A percentile compares a stretch with the other conserved stretches of the same genome.
Conservation (phyloP, 2,797 vertebrate genomes). For the Macrochelys suwanniensis region DNA sequence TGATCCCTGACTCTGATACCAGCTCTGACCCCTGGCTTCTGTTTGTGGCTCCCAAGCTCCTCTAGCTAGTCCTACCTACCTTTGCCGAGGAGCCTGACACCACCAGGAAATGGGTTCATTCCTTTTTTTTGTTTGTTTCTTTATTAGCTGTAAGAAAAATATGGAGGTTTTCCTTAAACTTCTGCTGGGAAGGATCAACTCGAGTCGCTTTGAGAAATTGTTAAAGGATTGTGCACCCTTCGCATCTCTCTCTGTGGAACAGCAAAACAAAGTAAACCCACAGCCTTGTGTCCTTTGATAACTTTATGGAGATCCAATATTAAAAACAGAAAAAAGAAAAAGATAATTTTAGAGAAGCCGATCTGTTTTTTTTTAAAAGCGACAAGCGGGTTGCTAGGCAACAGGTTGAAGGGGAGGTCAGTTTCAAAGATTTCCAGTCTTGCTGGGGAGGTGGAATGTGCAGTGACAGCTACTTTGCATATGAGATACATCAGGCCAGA, state of each 20-base stretch:
- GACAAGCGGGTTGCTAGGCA: background rate
- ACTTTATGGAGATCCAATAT: background rate
- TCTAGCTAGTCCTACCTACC: background rate
- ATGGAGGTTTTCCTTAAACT: background rate
- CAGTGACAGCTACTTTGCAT: background rate
- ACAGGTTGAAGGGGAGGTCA: background rate
- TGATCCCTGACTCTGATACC: background rate
- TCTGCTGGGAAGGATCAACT: background rate
- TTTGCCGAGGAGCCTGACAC: background rate
- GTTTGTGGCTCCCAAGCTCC: background rate
- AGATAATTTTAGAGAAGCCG: constrained; percentile 8
- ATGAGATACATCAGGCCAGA: background rate
- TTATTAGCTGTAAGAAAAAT: background rate
- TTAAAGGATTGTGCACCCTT: background rate
- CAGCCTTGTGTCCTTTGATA: background rate
- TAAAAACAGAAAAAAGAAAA: background rate
- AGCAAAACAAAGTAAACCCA: constrained; percentile 18
- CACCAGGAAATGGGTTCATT: background rate
- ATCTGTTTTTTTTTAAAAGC: background rate
- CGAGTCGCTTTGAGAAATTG: background rate
- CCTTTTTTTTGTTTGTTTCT: background rate
- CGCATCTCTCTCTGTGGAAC: background rate
- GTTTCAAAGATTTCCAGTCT: background rate
- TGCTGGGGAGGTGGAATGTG: background rate
- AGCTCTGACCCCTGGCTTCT: background rate